A percentile compares a stretch with the other conserved stretches of the same genome.
phyloP scores from a whole-genome alignment of 1,140 invertebrate genomes.

The Caenorhabditis remanei region DNA sequence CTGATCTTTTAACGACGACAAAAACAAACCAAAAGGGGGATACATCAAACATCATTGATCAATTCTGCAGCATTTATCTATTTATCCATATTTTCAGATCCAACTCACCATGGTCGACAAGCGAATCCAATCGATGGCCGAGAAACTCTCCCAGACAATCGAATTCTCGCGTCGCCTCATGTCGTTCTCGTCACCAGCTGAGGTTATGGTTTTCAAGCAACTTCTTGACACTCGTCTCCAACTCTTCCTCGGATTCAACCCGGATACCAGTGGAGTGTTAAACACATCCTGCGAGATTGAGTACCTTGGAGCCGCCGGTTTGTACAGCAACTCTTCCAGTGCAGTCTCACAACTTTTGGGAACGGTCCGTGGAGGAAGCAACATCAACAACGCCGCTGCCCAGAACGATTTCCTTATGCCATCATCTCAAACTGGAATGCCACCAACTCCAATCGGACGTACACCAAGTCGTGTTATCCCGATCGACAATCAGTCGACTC shows the following conservation, averaged over 20 bases:
- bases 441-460: conserved; percentile 70
- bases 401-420: not conserved
- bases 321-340: conserved; percentile 64
- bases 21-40: not conserved
- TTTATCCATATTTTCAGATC: conserved; percentile 70
- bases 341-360: conserved; percentile 3
- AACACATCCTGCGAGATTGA: conserved; percentile 70
- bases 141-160: conserved; percentile 91
- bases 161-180: conserved; percentile 92
- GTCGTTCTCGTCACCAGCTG: conserved; percentile 88
- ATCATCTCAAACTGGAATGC: conserved; percentile 59
- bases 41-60: not conserved
- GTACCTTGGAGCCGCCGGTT: conserved; percentile 56
- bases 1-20: not conserved
- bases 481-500: conserved; percentile 50
- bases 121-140: conserved; percentile 92
- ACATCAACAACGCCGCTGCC: not conserved
- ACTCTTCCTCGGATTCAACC: conserved; percentile 86
- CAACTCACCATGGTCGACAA: conserved; percentile 88
- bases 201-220: conserved; percentile 93
- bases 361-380: conserved; percentile 3
- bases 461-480: conserved; percentile 65
- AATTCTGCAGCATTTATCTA: not conserved
- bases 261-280: conserved; percentile 81
- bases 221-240: conserved; percentile 91